Conservation (phyloP, 64 coral and sea anemone genomes). For the Catalaphyllia jardinei region DNA sequence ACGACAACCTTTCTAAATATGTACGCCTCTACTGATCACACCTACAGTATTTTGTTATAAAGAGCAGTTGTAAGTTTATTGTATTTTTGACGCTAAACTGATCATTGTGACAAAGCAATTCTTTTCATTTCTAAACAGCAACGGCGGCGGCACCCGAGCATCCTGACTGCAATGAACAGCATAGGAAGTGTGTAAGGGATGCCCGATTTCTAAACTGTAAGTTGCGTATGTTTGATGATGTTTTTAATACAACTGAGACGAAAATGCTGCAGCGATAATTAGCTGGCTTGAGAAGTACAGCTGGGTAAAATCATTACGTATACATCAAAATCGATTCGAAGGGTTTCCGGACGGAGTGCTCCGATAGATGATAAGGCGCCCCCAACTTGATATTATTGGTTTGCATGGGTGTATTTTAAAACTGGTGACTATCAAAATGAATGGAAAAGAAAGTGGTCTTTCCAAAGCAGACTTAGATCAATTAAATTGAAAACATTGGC, state of each 20-base stretch:
- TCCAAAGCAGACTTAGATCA: background rate
- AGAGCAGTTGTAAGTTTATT: background rate
- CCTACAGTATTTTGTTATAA: background rate
- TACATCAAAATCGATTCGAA: constrained; percentile 6
- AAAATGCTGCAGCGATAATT: background rate
- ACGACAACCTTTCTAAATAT: background rate
- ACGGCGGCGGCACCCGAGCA: background rate
- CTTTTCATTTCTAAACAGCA: background rate
- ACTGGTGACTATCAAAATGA: background rate
- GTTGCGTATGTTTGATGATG: background rate
- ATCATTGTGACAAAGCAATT: background rate
- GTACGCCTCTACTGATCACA: background rate
- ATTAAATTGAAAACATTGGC: background rate
- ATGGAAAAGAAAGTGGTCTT: background rate
- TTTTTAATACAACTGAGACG: background rate
- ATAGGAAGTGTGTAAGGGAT: constrained; percentile 18
- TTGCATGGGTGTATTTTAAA: background rate
- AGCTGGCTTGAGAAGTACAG: constrained; percentile 19
- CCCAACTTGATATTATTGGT: background rate
- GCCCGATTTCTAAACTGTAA: constrained; percentile 39
- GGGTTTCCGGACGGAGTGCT: background rate
- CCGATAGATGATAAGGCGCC: background rate
- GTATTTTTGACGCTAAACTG: background rate
- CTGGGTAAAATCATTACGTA: constrained; percentile 21
- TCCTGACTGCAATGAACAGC: background rate